Base-by-base conservation (phyloP, 1,140 invertebrate genomes). In the Brachionus koreanus region DNA sequence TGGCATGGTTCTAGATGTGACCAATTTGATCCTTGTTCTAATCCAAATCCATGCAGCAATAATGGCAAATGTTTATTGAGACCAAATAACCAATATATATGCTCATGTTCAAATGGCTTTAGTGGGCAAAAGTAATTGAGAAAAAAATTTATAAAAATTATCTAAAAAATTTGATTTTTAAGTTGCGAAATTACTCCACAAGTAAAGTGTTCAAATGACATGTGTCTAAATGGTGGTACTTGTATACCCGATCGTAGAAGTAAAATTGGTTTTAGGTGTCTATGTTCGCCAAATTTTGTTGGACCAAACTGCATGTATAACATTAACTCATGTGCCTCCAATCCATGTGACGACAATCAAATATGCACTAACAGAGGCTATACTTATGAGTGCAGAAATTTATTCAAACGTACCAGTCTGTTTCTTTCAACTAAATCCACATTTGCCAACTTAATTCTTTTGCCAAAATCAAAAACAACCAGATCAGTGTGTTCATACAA, bases 161-260 rank as follows among this genome's bases (percentile, higher is more conserved):
- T 35, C 39, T 23, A 37, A 69, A n/a, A n/a, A n/a, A n/a, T n/a
- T n/a, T n/a, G n/a, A 37, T 23, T 69, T 25, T 57, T 19, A 37
- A 74, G 42, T 46, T 74, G 69, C 25, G 69, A 74, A 74, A 49
- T 74, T 29, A 46, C 6, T 7, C 19, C 23, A 46, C 16, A 46
- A 46, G 5, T 39, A 69, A 69, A 69, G 39, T 74, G 69, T 16
- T 63, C 35, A 7, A 82, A 42, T 39, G 42, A 23, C 13, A 86
- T 95, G 0, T 99, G 97, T 88, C 95, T 96, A 88, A 96, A 98
- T 86, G 96, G 95, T 0, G 96, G 95, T 35, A 98, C 95, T 0
- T 98, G 97, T 87, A 94, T 79, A 10, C n/a, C 16, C 10, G 76
- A 79, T 10, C 5, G 13, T 12, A 93, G 93, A 0, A 87, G 92